Conservation (phyloP, 1,140 invertebrate genomes). For the Euwallacea similis region DNA sequence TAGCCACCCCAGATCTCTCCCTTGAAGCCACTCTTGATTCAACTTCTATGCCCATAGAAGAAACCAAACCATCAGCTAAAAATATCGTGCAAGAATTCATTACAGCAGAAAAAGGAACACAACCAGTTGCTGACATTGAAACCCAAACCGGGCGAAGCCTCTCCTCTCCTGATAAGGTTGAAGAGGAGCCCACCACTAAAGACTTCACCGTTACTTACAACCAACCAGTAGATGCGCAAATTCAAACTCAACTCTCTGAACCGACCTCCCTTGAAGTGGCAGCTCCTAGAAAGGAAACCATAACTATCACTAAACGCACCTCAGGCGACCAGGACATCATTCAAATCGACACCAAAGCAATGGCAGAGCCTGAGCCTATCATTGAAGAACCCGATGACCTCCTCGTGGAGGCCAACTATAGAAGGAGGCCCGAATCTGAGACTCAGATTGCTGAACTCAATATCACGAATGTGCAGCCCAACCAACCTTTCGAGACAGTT, state of each 20-base stretch:
- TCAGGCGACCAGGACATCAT: constrained; percentile 74
- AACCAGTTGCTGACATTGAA: constrained; percentile 53
- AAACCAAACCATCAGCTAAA: constrained; percentile 48
- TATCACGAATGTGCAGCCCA: constrained; percentile 65
- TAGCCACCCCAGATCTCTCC: constrained; percentile 48
- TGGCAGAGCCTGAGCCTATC: constrained; percentile 55
- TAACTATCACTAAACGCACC: constrained; percentile 68
- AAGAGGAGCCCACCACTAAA: constrained; percentile 42
- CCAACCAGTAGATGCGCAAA: constrained; percentile 60
- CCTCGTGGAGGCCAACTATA: constrained; percentile 74
- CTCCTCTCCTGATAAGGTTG: constrained; percentile 44
- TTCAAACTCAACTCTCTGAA: constrained; percentile 62
- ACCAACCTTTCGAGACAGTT: constrained; percentile 76
- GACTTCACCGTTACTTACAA: constrained; percentile 58
- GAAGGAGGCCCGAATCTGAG: constrained; percentile 57
- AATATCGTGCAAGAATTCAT: constrained; percentile 42
- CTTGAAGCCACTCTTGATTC: constrained; percentile 64
- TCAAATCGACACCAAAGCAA: constrained; percentile 71
- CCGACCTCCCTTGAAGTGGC: constrained; percentile 49
- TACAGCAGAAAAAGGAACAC: constrained; percentile 32
- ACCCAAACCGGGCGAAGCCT: constrained; percentile 64
- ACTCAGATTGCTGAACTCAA: constrained; percentile 61
- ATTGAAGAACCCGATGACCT: constrained; percentile 61
- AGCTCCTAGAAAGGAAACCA: constrained; percentile 62
- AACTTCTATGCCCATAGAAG: constrained; percentile 64